Conservation (phyloP, 2,888 invertebrate genomes). For the Pollenia amentaria region DNA sequence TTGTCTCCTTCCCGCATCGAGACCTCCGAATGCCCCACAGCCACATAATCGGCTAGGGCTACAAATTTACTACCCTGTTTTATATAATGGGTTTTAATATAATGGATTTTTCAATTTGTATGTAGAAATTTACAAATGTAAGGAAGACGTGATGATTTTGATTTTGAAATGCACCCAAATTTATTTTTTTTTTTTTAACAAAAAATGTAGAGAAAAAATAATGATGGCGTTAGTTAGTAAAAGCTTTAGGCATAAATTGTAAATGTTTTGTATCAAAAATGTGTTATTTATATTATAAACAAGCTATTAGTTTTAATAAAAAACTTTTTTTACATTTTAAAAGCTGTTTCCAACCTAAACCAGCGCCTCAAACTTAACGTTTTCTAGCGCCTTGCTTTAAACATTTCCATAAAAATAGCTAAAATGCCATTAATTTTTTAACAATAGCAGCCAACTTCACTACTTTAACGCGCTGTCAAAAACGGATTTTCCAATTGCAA, state of each 20-base stretch:
- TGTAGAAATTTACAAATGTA: slow-evolving; percentile 25
- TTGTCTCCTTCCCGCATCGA: slow-evolving; percentile 95
- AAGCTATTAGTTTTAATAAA: slow-evolving; percentile 55
- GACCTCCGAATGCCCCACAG: slow-evolving; percentile 95
- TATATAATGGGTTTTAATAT: slow-evolving; percentile 6
- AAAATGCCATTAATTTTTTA: no score
- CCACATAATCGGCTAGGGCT: slow-evolving; percentile 96
- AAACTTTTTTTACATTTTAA: slow-evolving; percentile 4
- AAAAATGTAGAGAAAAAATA: slow-evolving; percentile 41
- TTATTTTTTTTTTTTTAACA: background rate
- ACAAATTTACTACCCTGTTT: slow-evolving; percentile 91
- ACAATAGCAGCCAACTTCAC: no score
- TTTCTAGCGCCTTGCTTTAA: no score
- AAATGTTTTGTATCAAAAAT: background rate
- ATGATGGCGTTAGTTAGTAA: slow-evolving; percentile 55
- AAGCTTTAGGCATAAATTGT: slow-evolving; percentile 56
- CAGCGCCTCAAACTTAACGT: background rate
- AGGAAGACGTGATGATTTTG: background rate
- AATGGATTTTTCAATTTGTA: slow-evolving; percentile 4
- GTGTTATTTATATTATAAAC: slow-evolving; percentile 34
- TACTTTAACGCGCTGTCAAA: no score
- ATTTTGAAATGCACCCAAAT: slow-evolving; percentile 7
- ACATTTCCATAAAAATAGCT: no score
- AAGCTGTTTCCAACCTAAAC: background rate
- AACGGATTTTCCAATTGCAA: no score